These are phyloP conservation scores for Himalopsyche anomala DNA, from an alignment of 2,888 invertebrate species.

Conservation along the genomic window DNA sequence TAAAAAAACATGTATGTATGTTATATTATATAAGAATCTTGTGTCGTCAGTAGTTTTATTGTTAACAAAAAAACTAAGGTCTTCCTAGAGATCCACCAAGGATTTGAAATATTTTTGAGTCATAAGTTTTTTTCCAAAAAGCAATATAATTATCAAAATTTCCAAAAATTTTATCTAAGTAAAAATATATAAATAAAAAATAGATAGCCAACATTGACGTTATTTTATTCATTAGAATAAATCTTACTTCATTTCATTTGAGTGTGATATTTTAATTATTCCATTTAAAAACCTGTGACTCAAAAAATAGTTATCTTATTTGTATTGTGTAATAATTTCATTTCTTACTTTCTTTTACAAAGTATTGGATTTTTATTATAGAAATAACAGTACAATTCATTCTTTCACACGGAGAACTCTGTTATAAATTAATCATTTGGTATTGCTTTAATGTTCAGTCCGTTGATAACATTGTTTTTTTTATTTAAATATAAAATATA, in stretches of 20 bases:
- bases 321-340: conserved; percentile 1
- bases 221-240: neutral
- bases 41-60: conserved; percentile 62
- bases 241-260: neutral
- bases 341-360: neutral
- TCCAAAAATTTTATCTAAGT: neutral
- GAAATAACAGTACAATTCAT: neutral
- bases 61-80: conserved; percentile 57
- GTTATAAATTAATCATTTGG: too few relatives aligned
- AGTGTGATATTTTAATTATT: neutral
- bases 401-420: neutral
- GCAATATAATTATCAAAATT: conserved; percentile 22
- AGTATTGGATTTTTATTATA: neutral
- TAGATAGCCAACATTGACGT: neutral
- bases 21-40: conserved; percentile 49
- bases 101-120: conserved; percentile 46
- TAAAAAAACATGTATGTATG: conserved; percentile 39
- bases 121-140: conserved; percentile 35
- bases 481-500: too few relatives aligned
- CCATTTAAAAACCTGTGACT: conserved; percentile 22
- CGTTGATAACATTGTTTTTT: too few relatives aligned
- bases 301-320: conserved; percentile 21
- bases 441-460: too few relatives aligned
- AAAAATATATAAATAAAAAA: neutral
- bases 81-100: conserved; percentile 61